Conservation (phyloP, 23 tunicate genomes). For the Oikopleura vanhoeffeni region DNA sequence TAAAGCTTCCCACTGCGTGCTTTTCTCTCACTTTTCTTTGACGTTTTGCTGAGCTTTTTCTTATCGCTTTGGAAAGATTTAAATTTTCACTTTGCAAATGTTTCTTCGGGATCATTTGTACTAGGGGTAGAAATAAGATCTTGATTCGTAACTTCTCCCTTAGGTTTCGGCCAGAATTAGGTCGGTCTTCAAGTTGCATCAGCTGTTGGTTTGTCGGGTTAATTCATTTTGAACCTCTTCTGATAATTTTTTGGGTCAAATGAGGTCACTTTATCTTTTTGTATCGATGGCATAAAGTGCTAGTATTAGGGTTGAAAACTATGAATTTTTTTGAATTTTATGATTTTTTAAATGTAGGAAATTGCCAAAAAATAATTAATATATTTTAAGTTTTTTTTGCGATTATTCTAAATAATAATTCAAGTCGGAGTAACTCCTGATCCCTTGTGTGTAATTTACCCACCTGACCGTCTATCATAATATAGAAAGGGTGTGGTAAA, state of each 20-base stretch:
- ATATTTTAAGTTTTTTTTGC: too few species aligned
- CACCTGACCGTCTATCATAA: too few species aligned
- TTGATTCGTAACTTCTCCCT: background rate
- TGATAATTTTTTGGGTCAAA: background rate
- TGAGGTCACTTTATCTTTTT: background rate
- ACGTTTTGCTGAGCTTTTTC: constrained; percentile 65
- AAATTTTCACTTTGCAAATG: background rate
- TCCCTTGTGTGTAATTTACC: too few species aligned
- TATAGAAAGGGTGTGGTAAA: too few species aligned
- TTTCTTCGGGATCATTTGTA: background rate
- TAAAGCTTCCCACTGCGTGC: constrained; percentile 61
- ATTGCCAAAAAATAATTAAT: too few species aligned
- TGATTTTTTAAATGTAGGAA: too few species aligned
- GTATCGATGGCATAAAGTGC: background rate
- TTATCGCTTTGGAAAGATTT: constrained; percentile 27
- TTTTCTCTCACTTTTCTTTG: constrained; percentile 28
- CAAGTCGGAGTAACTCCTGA: too few species aligned
- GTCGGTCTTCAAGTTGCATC: background rate
- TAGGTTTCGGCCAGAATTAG: background rate
- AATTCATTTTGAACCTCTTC: background rate
- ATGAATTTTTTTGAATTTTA: too few species aligned
- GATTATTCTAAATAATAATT: too few species aligned
- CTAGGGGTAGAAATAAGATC: too few species aligned
- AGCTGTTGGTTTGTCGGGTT: background rate
- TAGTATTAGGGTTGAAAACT: too few species aligned